Percentiles rank a stretch among this genome's conserved stretches.
Evolutionary conservation across 2,113 vertebrate species (phyloP).

Genomic region (Trichechus manatus): DNA sequence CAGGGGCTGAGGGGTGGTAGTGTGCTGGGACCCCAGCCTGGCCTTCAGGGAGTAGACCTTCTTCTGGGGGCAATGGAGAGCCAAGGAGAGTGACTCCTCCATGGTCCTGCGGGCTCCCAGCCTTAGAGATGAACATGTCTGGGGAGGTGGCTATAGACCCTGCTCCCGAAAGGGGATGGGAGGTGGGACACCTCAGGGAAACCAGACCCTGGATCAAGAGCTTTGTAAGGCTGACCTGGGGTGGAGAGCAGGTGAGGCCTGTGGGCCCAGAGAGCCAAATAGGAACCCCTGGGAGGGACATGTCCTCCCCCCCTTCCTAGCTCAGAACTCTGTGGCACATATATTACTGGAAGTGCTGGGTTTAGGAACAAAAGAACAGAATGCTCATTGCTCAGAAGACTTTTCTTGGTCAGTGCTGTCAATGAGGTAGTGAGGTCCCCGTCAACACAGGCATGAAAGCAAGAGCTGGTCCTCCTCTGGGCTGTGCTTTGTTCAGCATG

Average conservation of each 20-base stretch:
- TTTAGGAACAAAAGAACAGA: neutral
- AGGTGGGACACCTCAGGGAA: neutral
- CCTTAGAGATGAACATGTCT: too few species aligned
- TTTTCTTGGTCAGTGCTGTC: neutral
- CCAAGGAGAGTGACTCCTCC: neutral
- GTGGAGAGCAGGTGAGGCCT: neutral
- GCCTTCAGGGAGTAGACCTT: neutral
- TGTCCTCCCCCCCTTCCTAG: neutral
- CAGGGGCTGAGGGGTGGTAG: neutral
- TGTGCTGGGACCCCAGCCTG: fast-evolving
- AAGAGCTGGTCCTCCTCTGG: neutral
- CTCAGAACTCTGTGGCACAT: neutral
- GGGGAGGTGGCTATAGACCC: neutral
- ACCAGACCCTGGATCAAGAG: neutral
- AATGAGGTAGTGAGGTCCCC: neutral
- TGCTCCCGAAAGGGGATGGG: neutral
- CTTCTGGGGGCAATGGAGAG: neutral
- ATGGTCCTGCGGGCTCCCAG: neutral
- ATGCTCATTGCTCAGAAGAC: neutral
- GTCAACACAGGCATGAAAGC: neutral
- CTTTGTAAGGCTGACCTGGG: neutral
- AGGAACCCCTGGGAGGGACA: neutral
- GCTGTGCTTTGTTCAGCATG: neutral
- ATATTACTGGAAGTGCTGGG: neutral
- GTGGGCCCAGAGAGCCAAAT: neutral